Base-by-base conservation (phyloP, 1,140 invertebrate species). In the Drosophila gunungcola region DNA sequence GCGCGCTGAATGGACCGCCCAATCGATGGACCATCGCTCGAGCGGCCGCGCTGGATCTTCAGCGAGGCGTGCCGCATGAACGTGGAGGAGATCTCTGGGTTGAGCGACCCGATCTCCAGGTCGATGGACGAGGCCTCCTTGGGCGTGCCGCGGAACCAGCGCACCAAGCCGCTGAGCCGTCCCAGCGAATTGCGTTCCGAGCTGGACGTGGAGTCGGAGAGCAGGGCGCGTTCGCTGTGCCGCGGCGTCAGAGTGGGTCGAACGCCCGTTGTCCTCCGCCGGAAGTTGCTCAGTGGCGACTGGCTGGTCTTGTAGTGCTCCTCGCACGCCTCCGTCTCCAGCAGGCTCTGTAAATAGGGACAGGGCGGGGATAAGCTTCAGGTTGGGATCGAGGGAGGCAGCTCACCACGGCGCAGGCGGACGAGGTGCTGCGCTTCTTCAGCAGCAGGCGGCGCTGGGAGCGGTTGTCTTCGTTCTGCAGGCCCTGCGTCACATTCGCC, bases 371-470 rank as follows among this genome's bases (percentile, higher is more conserved):
- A 77, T 88, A 6, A 91, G 70, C 49, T 5, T 34, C 13, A 49
- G 6, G 43, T 48, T 3, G 4, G 12, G n/a, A 27, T 27, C 13
- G 25, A 36, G 0, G 16, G 16, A 11, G 16, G 13, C 41, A 61
- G 93, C 93, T 94, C 93, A 96, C 96, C 93, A 96, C 96, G 48
- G 96, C 96, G 75, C 96, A 97, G 48, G 96, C 96, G 0, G 96
- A 97, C 0, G 96, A 97, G 13, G 96, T 96, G 85, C 96, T 97
- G 80, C 96, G 93, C 88, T 98, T 98, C 85, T 97, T 97, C 68
- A 98, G 97, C 9, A 97, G 94, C 45, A 96, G 95, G 81, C 97
- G 97, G 73, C 96, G 94, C 55, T 95, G 94, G 27, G 94, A 95
- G 69, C 94, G 94, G 45, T 97, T 96, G 62, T 97, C 96, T 1